phyloP scores from a whole-genome alignment of 2,113 vertebrate species.

The Taurulus bubalis region DNA sequence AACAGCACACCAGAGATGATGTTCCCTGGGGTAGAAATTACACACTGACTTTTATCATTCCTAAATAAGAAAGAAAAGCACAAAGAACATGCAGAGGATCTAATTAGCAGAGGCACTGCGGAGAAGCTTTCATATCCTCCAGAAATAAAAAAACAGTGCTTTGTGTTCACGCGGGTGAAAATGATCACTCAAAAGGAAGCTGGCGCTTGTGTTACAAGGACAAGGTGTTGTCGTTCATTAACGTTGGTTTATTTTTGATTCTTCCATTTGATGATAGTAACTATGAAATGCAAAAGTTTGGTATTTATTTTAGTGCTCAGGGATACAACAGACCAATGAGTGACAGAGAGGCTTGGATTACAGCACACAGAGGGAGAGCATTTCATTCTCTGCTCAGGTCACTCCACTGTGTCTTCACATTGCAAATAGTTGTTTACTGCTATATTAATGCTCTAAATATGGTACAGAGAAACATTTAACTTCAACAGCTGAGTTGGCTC shows the following conservation, averaged over 20 bases:
- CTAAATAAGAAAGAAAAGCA: slow-evolving; percentile 14
- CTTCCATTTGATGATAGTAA: not conserved
- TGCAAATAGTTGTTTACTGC: too few species aligned
- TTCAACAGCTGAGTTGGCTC: not conserved
- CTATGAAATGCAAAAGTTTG: too few species aligned
- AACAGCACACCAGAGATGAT: not conserved
- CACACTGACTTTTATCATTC: slow-evolving; percentile 39
- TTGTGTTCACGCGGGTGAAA: not conserved
- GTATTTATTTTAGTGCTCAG: too few species aligned
- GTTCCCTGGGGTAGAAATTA: slow-evolving; percentile 16
- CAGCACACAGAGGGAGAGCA: not conserved
- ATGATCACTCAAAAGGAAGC: not conserved
- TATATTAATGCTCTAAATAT: too few species aligned
- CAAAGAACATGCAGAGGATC: slow-evolving; percentile 26
- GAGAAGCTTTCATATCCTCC: not conserved
- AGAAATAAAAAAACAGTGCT: not conserved
- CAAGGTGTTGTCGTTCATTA: not conserved
- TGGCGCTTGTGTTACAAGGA: not conserved
- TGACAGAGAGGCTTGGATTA: not conserved
- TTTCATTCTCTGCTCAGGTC: not conserved
- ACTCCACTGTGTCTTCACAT: too few species aligned
- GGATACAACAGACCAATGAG: too few species aligned
- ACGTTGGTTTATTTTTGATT: not conserved
- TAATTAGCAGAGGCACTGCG: slow-evolving; percentile 36
- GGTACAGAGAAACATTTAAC: too few species aligned